Evolutionary conservation across 2,113 vertebrate species (phyloP), one percentile per base, ranked within the genome.

Genomic region (Pleuronectes platessa): DNA sequence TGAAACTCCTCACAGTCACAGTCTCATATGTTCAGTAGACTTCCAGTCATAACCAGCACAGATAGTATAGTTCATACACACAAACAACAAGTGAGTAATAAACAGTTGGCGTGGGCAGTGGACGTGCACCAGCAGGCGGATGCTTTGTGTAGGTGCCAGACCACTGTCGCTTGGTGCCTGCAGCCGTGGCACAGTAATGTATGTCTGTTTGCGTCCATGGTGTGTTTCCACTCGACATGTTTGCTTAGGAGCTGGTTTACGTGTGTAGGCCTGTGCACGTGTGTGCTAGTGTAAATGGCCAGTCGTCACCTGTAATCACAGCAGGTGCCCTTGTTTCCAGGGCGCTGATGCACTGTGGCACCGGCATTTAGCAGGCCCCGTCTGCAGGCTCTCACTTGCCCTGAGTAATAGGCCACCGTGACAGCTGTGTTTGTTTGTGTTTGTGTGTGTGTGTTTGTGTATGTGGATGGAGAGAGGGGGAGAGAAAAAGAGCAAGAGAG

Each of bases 301-400:
- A 76, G 75, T 93, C 65, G 74, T 89, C 86, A 89, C 91, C 88
- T 92, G 91, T 84, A 81, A 84, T 82, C 74, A 71, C 85, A 84
- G 87, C 92, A 93, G 92, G 92, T 93, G 87, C 70, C 83, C 86
- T 65, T 51, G 76, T 89, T 81, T 80, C 81, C 72, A 68, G 56
- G 73, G 74, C 81, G 15, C 84, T 93, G 90, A 93, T 94, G 84
- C 68, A 21, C 83, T 88, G 87, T 92, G 93, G 90, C 93, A 94
- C 82, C 81, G 51, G 89, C 86, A 87, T 93, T 94, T 94, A 93
- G 89, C 78, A 62, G 81, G 79, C 70, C 78, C 86, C 91, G 88
- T 88, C 93, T 92, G 83, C 89, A 83, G 20, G 90, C 89, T 80
- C 80, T 86, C 78, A 76, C 85, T 88, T 60, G 87, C 91, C 89